phyloP scores from a whole-genome alignment of 2,797 vertebrate species.

The Acrossocheilus fasciatus region DNA sequence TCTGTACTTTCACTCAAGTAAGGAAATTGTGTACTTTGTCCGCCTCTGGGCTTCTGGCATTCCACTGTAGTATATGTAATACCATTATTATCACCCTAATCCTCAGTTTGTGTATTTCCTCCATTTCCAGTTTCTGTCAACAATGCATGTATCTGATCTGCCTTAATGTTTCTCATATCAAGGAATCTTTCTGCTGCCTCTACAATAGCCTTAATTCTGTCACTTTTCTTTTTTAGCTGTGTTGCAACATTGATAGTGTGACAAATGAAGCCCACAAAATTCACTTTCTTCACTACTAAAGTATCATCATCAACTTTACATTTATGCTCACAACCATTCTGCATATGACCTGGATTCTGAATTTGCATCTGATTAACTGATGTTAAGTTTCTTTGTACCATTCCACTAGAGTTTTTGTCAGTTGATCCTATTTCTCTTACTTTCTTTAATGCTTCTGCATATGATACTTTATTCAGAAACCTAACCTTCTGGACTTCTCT shows the following conservation, averaged over 20 bases:
- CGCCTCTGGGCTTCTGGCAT: background rate
- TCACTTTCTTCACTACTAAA: background rate
- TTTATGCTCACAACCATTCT: background rate
- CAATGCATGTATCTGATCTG: background rate
- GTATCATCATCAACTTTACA: background rate
- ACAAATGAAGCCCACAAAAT: background rate
- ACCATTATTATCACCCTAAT: background rate
- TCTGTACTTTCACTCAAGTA: no score
- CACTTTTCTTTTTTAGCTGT: background rate
- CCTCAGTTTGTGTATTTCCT: background rate
- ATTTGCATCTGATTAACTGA: background rate
- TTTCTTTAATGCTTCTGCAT: background rate
- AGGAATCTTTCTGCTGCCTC: background rate
- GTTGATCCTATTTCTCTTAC: background rate
- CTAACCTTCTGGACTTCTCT: background rate
- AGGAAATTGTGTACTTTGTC: no score
- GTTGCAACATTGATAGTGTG: background rate
- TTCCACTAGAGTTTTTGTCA: background rate
- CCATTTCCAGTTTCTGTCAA: background rate
- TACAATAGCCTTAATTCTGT: background rate
- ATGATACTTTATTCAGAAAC: background rate
- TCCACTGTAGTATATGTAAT: background rate
- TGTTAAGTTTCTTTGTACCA: background rate
- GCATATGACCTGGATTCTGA: background rate
- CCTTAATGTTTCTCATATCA: background rate